phyloP scores from a whole-genome alignment of 2,113 vertebrate species.

The Callipepla squamata region DNA sequence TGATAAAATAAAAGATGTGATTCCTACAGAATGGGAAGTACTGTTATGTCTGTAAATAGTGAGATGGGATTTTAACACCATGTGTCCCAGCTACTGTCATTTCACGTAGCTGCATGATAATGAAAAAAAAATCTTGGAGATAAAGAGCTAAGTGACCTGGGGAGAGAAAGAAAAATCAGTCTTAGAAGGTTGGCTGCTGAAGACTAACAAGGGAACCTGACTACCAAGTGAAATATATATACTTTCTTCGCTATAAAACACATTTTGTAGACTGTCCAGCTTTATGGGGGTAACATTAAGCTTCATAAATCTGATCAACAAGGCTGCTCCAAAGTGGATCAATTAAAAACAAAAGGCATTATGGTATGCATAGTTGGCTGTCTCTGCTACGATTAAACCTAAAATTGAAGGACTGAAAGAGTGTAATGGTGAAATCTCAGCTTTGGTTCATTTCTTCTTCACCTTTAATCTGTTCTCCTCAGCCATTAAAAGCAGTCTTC shows the following conservation, averaged over 20 bases:
- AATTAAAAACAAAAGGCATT: neutral
- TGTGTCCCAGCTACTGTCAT: neutral
- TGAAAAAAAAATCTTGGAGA: neutral
- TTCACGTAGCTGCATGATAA: neutral
- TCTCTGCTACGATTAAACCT: neutral
- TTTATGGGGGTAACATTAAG: neutral
- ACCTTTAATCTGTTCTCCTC: neutral
- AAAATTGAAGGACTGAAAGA: neutral
- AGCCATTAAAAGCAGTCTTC: neutral
- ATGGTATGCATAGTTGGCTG: neutral
- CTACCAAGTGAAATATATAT: neutral
- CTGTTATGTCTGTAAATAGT: neutral
- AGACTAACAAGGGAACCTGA: neutral
- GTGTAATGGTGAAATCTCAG: neutral
- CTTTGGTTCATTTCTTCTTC: neutral
- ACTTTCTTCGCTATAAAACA: neutral
- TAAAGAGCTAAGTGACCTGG: neutral
- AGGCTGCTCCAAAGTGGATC: neutral
- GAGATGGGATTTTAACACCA: neutral
- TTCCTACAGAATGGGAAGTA: conserved; percentile 5
- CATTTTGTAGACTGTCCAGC: neutral
- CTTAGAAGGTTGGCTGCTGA: neutral
- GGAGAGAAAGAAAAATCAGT: neutral
- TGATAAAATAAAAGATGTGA: neutral
- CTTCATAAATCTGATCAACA: neutral